Evolutionary conservation across 1,140 invertebrate genomes (phyloP).

Genomic region (Lucilia sericata): DNA sequence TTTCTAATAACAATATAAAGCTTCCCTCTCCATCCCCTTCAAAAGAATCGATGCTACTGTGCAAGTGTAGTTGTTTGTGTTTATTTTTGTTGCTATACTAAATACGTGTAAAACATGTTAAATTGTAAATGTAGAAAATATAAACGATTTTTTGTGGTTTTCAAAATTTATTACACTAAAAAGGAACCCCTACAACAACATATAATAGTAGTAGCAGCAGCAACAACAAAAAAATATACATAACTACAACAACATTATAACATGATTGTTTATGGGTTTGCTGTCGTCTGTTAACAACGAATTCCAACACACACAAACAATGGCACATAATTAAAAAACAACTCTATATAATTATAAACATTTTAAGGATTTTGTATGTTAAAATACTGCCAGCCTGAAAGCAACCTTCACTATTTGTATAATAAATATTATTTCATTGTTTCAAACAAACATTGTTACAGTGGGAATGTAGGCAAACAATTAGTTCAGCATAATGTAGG

Average conservation of each 20-base stretch:
- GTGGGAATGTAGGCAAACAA: not conserved
- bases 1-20: no score
- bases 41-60: not conserved
- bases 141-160: slow-evolving; percentile 21
- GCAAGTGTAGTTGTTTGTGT: no score
- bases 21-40: no score
- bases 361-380: slow-evolving; percentile 6
- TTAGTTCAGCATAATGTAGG: no score
- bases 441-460: not conserved
- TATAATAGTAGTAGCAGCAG: not conserved
- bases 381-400: not conserved
- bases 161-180: slow-evolving; percentile 21
- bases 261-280: slow-evolving; percentile 32
- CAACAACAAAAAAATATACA: not conserved
- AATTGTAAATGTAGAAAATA: slow-evolving; percentile 7
- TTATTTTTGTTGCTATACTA: no score
- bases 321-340: not conserved
- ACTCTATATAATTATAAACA: slow-evolving; percentile 15
- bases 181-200: slow-evolving; percentile 27
- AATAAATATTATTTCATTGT: not conserved
- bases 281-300: not conserved
- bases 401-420: not conserved
- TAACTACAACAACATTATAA: slow-evolving; percentile 27
- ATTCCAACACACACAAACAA: not conserved
- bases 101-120: slow-evolving; percentile 16